phyloP scores from a whole-genome alignment of 2,888 invertebrate genomes.

The Gari tellinella region DNA sequence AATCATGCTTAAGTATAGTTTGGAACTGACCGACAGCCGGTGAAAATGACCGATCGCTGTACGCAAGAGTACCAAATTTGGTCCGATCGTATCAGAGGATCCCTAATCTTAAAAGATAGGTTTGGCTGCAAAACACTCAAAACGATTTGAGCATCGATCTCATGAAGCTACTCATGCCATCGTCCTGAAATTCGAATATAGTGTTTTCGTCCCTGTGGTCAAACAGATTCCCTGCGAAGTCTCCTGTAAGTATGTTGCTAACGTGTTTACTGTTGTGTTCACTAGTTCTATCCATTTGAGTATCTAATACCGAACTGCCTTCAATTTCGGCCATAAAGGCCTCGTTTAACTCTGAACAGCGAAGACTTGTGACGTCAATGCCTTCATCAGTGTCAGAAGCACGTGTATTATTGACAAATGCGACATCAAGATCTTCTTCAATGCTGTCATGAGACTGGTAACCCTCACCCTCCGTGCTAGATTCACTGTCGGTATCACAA shows the following conservation, averaged over 20 bases:
- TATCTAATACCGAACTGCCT: not conserved
- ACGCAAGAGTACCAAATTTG: too few relatives aligned
- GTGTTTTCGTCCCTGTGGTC: not conserved
- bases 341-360: slow-evolving; percentile 31
- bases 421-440: slow-evolving; percentile 10
- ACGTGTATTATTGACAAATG: slow-evolving; percentile 25
- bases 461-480: not conserved
- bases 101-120: too few relatives aligned
- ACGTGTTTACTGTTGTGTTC: not conserved
- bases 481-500: slow-evolving; percentile 24
- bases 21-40: too few relatives aligned
- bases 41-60: too few relatives aligned
- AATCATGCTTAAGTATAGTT: too few relatives aligned
- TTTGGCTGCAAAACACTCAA: too few relatives aligned
- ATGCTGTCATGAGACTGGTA: not conserved
- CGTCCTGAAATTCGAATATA: slow-evolving; percentile 22
- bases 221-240: slow-evolving; percentile 2
- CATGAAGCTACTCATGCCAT: slow-evolving; percentile 43
- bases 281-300: not conserved
- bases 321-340: slow-evolving; percentile 27
- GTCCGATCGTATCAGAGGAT: too few relatives aligned
- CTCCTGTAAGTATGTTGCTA: slow-evolving; percentile 6
- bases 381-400: slow-evolving; percentile 45
- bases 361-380: slow-evolving; percentile 41
- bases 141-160: slow-evolving; percentile 24